Percentiles rank a stretch among this genome's conserved stretches.
phyloP scores from a whole-genome alignment of 1,140 invertebrate species.

The Zaprionus ghesquierei region DNA sequence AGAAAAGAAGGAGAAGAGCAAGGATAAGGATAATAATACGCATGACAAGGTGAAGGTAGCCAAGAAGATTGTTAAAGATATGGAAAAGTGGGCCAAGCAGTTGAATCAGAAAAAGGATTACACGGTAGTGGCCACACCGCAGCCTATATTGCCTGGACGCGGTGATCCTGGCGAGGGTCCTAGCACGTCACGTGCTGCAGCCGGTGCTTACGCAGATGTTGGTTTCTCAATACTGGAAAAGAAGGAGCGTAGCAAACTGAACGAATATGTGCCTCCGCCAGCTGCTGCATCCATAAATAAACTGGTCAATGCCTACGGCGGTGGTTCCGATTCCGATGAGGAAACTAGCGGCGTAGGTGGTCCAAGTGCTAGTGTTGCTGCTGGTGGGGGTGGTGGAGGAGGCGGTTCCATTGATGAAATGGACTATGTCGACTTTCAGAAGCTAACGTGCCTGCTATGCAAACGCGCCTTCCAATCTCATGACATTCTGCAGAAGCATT shows the following conservation, averaged over 20 bases:
- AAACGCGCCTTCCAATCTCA: conserved; percentile 96
- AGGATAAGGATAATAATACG: conserved; percentile 78
- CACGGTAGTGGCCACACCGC: conserved; percentile 66
- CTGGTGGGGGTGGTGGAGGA: conserved; percentile 70
- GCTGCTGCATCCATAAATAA: conserved; percentile 55
- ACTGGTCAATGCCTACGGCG: conserved; percentile 89
- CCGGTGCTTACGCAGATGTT: conserved; percentile 91
- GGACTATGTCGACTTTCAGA: conserved; percentile 91
- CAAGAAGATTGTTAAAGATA: conserved; percentile 98
- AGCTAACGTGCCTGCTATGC: conserved; percentile 97
- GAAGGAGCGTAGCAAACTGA: conserved; percentile 68
- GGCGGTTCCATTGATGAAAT: conserved; percentile 85
- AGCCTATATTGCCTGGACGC: conserved; percentile 50
- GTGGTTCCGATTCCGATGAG: conserved; percentile 84
- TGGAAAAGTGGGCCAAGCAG: conserved; percentile 98
- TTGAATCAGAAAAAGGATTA: conserved; percentile 98
- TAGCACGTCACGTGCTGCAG: conserved; percentile 65
- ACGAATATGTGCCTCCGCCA: conserved; percentile 42
- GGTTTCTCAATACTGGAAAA: conserved; percentile 94
- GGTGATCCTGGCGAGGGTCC: conserved; percentile 45
- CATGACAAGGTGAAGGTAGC: conserved; percentile 97
- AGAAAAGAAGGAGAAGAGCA: conserved; percentile 82
- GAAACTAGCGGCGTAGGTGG: conserved; percentile 74
- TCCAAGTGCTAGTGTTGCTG: not conserved
- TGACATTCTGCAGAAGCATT: conserved; percentile 95